Evolutionary conservation across 2,113 vertebrate species (phyloP), one percentile per base, ranked within the genome.

Genomic region (Climacteris rufus): DNA sequence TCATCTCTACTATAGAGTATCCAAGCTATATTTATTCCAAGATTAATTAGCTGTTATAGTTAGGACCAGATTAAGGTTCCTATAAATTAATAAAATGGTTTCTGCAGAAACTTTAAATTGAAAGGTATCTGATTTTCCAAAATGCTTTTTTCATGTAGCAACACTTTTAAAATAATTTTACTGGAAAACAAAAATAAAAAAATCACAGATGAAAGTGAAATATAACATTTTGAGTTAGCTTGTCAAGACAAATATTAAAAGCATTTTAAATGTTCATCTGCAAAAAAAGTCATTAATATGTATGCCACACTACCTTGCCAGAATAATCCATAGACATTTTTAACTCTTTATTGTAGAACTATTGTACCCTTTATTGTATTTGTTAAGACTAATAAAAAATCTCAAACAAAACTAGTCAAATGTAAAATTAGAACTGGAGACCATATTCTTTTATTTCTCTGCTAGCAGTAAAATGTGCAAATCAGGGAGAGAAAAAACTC

Each of bases 21-120:
- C 72, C 31, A 53, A 60, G 53, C 65, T 93, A 90, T 95, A 85
- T 85, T 94, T 94, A 91, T 85, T 95, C 78, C 74, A 68, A 83
- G 74, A 95, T 79, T 95, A 91, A 94, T 96, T 94, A 87, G 78
- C 27, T 90, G 28, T 87, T 79, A 85, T 28, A 82, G 31, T 65
- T 65, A 82, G 61, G 88, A 82, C 45, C 35, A 82, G 82, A 93
- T 76, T 93, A 94, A 63, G 30, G 14, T 64, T 94, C 70, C 44
- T 59, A 59, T 49, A 93, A 84, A 87, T 84, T 78, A 40, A 68
- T 79, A 4, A 5, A 85, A 87, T 16, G 7, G 5, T 68, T 82
- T 90, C 57, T 85, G 53, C 31, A 69, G 40, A 77, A 95, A 78
- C 33, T 78, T 66, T 60, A 81, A 85, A 40, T 7, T 79, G 53